A percentile compares a stretch with the other conserved stretches of the same genome.
phyloP scores from a whole-genome alignment of 2,797 vertebrate genomes.

The Acomys russatus region DNA sequence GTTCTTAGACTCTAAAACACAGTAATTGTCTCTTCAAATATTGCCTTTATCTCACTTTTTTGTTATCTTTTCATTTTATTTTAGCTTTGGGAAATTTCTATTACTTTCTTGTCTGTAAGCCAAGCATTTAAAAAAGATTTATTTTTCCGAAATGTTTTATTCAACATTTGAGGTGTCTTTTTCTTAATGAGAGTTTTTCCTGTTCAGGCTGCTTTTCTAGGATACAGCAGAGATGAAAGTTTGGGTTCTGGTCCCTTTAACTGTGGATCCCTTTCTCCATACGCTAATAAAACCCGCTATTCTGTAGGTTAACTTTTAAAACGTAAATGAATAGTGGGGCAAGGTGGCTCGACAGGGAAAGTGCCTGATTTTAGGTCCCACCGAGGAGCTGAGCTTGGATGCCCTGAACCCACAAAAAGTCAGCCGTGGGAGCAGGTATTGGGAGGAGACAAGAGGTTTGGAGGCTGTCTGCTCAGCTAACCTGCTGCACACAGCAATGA shows the following conservation, averaged over 20 bases:
- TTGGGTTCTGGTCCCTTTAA: background rate
- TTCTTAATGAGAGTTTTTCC: background rate
- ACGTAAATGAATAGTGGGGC: background rate
- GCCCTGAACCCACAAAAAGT: background rate
- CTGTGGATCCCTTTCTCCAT: background rate
- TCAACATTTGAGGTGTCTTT: background rate
- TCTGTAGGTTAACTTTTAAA: background rate
- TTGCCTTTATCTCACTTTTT: background rate
- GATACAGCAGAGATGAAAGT: background rate
- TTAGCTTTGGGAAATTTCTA: constrained; percentile 50
- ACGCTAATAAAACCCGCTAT: background rate
- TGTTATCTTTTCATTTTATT: constrained; percentile 48
- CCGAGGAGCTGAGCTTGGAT: background rate
- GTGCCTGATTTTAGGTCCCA: background rate
- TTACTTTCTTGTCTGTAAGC: constrained; percentile 23
- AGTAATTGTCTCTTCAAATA: constrained; percentile 54
- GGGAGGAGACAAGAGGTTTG: background rate
- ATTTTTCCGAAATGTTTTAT: background rate
- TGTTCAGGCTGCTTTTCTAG: background rate
- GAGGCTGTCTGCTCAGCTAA: background rate
- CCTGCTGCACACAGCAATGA: background rate
- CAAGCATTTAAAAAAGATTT: constrained; percentile 19
- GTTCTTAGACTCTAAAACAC: constrained; percentile 29
- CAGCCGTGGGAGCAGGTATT: background rate
- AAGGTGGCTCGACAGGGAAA: background rate